phyloP scores from a whole-genome alignment of 2,797 vertebrate genomes.

The Masticophis lateralis region DNA sequence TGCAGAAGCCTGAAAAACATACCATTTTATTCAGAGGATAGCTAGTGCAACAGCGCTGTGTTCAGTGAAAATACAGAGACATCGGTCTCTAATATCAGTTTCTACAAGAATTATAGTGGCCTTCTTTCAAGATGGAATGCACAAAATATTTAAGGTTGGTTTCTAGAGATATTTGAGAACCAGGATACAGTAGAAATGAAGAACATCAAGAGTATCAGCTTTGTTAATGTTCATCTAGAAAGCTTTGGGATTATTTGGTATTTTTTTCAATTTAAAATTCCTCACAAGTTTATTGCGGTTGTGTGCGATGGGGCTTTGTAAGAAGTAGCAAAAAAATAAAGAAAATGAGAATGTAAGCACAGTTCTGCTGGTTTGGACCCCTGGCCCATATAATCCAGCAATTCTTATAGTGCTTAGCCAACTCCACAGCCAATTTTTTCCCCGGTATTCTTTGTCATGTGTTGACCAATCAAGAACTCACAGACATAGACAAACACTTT shows the following conservation, averaged over 20 bases:
- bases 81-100: constrained; percentile 37
- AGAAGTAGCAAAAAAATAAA: neutral
- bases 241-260: neutral
- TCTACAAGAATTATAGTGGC: neutral
- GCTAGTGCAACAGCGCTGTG: constrained; percentile 33
- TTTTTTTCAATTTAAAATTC: neutral
- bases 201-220: neutral
- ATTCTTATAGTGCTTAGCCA: neutral
- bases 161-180: neutral
- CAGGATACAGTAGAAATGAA: neutral
- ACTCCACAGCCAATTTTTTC: neutral
- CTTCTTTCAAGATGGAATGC: constrained; percentile 8
- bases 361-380: neutral
- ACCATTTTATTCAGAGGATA: constrained; percentile 26
- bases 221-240: neutral
- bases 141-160: neutral
- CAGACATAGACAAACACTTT: neutral
- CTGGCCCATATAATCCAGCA: neutral
- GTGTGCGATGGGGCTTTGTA: neutral
- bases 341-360: neutral
- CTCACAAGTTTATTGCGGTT: neutral
- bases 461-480: neutral
- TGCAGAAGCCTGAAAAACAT: constrained; percentile 52
- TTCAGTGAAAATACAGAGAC: constrained; percentile 49
- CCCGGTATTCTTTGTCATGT: neutral